phyloP scores from a whole-genome alignment of 2,888 invertebrate species.

The Parnassius mnemosyne region DNA sequence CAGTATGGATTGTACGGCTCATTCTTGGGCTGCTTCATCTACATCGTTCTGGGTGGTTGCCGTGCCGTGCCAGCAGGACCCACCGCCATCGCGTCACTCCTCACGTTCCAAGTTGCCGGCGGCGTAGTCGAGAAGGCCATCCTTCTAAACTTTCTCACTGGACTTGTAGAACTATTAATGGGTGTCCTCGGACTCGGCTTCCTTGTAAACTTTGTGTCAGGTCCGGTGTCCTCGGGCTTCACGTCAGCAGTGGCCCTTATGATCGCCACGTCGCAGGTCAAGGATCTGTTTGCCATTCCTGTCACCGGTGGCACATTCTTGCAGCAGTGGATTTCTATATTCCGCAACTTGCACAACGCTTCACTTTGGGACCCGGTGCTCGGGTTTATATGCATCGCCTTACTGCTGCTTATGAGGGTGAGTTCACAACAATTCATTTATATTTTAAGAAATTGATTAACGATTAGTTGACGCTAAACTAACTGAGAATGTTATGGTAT shows the following conservation, averaged over 20 bases:
- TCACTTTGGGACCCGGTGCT: conserved; percentile 87
- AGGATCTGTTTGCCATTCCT: conserved; percentile 88
- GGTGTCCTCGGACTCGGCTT: conserved; percentile 92
- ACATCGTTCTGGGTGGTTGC: conserved; percentile 94
- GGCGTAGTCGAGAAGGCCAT: conserved; percentile 86
- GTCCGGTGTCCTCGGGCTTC: conserved; percentile 93
- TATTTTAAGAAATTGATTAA: background rate
- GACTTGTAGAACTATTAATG: conserved; percentile 88
- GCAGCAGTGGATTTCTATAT: conserved; percentile 87
- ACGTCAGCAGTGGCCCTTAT: conserved; percentile 94
- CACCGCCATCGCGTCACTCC: conserved; percentile 93
- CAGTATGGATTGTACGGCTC: conserved; percentile 96
- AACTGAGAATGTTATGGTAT: background rate
- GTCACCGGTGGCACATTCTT: conserved; percentile 88
- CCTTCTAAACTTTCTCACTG: conserved; percentile 87
- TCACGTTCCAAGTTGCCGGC: conserved; percentile 89
- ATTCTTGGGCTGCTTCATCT: conserved; percentile 95
- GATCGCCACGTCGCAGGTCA: conserved; percentile 93
- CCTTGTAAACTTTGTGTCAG: conserved; percentile 93
- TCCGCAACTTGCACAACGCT: conserved; percentile 83
- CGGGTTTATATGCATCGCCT: conserved; percentile 86
- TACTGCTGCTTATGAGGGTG: conserved; percentile 89
- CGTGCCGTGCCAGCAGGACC: conserved; percentile 96
- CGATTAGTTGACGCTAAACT: background rate
- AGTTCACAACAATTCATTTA: conserved; percentile 38